A percentile compares a stretch with the other conserved stretches of the same genome.
phyloP scores from a whole-genome alignment of 2,113 vertebrate species.

The Dascyllus trimaculatus region DNA sequence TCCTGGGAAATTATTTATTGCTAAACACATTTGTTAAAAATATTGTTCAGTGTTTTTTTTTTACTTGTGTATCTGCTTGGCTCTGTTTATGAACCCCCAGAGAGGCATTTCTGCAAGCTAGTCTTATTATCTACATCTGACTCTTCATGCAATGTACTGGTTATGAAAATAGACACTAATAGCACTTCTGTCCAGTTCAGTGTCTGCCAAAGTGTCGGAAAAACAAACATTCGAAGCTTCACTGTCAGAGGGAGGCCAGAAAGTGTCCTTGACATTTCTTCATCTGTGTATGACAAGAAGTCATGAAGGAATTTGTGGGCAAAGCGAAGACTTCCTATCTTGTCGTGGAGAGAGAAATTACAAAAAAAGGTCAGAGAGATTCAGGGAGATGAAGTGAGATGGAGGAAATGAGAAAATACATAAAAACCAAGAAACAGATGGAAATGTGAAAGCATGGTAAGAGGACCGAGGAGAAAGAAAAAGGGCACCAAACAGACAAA shows the following conservation, averaged over 20 bases:
- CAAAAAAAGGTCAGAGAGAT: constrained; percentile 21
- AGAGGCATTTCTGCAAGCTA: constrained; percentile 10
- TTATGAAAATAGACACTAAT: background rate
- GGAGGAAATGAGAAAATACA: background rate
- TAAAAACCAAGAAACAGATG: constrained; percentile 5
- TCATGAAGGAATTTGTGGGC: constrained; percentile 8
- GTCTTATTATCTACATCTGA: constrained; percentile 19
- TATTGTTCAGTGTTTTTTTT: background rate
- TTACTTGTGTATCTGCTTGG: background rate
- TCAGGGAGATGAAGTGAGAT: constrained; percentile 1
- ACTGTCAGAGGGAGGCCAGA: background rate
- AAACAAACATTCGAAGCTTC: constrained; percentile 5
- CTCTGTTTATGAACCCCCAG: constrained; percentile 5
- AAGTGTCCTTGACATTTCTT: constrained; percentile 29
- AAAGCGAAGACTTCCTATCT: background rate
- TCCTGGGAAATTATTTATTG: constrained; percentile 10
- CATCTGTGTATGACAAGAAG: constrained; percentile 9
- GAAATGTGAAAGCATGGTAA: background rate
- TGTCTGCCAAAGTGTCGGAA: background rate
- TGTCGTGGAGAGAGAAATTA: background rate
- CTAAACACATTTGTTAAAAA: constrained; percentile 26
- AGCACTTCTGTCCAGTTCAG: background rate
- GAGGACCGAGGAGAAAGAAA: background rate
- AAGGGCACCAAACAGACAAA: background rate
- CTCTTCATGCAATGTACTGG: background rate